Evolutionary conservation across 2,888 invertebrate genomes (phyloP), one percentile per base, ranked within the genome.

Genomic region (Parnassius orleans): DNA sequence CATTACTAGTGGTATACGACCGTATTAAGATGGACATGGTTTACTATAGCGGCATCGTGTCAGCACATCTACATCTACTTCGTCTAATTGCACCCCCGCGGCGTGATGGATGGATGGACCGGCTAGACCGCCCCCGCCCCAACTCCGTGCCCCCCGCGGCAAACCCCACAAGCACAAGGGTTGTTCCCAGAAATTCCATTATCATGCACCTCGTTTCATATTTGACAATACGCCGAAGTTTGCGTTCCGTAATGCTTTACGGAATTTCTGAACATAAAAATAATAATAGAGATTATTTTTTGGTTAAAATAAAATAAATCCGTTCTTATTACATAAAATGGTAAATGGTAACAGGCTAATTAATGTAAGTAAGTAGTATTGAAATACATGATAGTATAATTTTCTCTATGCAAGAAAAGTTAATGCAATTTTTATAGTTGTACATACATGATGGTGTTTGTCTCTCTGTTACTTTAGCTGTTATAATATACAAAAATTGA

Each of bases 151-250:
- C 66, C 80, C 75, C 79, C 81, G 76, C 81, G 74, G 74, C 82
- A 77, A 80, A 83, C 83, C 87, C 84, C 77, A 79, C 75, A 70
- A 74, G 75, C 77, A 84, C 80, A 84, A 85, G 90, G 90, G 90
- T 86, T 87, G 88, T 90, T 90, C 86, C 83, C 83, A 86, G 89
- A 90, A 90, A 88, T 87, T 84, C 85, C 86, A 88, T 89, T 88
- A 90, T 86, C 81, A 83, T 80, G 72, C 73, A 74, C 73, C 74
- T 79, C 76, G 77, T 77, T 84, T 79, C 63, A 63, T 80, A 80
- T 86, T 86, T 86, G 81, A 81, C 81, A 80, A 75, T 76, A 71
- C 72, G 73, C 78, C 77, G 80, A 60, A 78, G 77, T 77, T 74
- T 73, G 77, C 78, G 65, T 61, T 68, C 71, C 68, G 70, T 72